Conservation (phyloP, 2,888 invertebrate species). For the Cryptocephalus moraei region DNA sequence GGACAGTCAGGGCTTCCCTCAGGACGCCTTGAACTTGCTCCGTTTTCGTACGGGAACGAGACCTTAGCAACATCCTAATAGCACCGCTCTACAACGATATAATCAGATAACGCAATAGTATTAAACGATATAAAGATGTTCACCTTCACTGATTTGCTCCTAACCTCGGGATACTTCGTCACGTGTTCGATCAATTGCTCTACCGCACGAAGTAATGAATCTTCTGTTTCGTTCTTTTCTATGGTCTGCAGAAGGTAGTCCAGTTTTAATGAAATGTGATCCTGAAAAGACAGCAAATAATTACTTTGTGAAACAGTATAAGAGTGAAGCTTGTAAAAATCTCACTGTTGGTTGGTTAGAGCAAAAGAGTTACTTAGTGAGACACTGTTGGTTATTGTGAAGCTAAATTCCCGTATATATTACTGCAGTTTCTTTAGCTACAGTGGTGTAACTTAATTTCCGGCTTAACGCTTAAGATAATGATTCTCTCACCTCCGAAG, state of each 20-base stretch:
- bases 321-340: too few species aligned
- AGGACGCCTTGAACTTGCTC: slow-evolving; percentile 28
- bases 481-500: background rate
- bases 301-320: too few species aligned
- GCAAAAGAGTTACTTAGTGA: too few species aligned
- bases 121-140: background rate
- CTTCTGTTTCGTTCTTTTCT: slow-evolving; percentile 44
- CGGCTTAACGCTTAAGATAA: too few species aligned
- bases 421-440: too few species aligned
- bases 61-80: slow-evolving; percentile 48
- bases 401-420: too few species aligned
- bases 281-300: too few species aligned
- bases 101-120: too few species aligned
- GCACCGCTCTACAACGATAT: slow-evolving; percentile 41
- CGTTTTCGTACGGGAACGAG: slow-evolving; percentile 38
- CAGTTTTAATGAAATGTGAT: slow-evolving; percentile 53
- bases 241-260: slow-evolving; percentile 54
- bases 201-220: slow-evolving; percentile 49
- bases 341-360: too few species aligned
- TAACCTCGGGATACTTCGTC: slow-evolving; percentile 59
- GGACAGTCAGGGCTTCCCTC: slow-evolving; percentile 49
- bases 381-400: too few species aligned
- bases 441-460: too few species aligned
- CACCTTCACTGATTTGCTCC: slow-evolving; percentile 61
- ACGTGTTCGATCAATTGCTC: slow-evolving; percentile 62